Evolutionary conservation across 2,797 vertebrate species (phyloP).

Genomic region (Iguana delicatissima): DNA sequence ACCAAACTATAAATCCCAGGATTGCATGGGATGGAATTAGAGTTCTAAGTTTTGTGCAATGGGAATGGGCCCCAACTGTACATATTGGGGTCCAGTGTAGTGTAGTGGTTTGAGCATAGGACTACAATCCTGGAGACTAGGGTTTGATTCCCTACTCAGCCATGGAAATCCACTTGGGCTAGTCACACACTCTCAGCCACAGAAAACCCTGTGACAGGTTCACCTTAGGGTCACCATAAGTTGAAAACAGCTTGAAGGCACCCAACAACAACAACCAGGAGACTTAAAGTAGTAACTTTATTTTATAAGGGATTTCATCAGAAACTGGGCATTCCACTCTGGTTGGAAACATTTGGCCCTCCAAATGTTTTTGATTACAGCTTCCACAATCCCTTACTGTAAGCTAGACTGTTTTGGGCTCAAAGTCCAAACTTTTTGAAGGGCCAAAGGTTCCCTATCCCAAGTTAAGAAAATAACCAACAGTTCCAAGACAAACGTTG

Average conservation of each 20-base stretch:
- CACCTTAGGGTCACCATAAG: no score
- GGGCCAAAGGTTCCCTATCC: background rate
- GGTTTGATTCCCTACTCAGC: no score
- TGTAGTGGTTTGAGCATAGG: no score
- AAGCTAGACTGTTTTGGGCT: background rate
- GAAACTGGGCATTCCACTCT: background rate
- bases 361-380: background rate
- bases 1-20: no score
- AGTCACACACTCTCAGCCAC: no score
- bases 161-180: no score
- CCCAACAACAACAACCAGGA: background rate
- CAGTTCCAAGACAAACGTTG: slow-evolving; percentile 23
- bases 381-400: background rate
- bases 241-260: no score
- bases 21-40: no score
- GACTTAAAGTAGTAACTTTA: background rate
- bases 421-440: background rate
- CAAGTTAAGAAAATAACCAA: background rate
- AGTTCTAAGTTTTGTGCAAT: no score
- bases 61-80: background rate
- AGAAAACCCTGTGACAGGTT: no score
- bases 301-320: background rate
- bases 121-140: no score
- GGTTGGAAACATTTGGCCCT: background rate
- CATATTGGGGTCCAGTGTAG: no score